phyloP scores from a whole-genome alignment of 2,113 vertebrate species.

The Heterotis niloticus region DNA sequence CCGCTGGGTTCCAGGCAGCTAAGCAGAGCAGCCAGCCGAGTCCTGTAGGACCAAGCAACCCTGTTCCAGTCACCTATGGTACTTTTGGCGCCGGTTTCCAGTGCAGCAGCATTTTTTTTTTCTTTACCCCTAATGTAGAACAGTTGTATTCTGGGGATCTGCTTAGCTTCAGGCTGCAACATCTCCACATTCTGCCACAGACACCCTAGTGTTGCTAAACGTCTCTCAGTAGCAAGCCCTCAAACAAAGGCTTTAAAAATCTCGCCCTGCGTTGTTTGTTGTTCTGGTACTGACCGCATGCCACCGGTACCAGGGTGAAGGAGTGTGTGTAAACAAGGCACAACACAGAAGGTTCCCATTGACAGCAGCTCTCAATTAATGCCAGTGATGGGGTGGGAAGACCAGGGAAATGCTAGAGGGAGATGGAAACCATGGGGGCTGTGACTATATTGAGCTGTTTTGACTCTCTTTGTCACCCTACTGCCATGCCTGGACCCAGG shows the following conservation, averaged over 20 bases:
- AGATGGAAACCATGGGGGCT: too few species aligned
- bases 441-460: too few species aligned
- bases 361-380: conserved; percentile 14
- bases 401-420: too few species aligned
- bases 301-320: conserved; percentile 1
- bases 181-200: not conserved
- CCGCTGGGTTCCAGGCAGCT: not conserved
- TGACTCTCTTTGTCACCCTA: too few species aligned
- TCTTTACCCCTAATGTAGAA: conserved; percentile 1
- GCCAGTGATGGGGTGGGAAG: not conserved
- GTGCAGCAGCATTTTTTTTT: not conserved
- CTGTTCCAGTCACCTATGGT: conserved; percentile 9
- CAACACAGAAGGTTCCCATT: conserved; percentile 30
- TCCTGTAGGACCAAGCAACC: not conserved
- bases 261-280: conserved; percentile 19
- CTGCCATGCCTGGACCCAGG: too few species aligned
- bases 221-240: conserved; percentile 19
- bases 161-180: not conserved
- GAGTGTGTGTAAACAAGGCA: conserved; percentile 11
- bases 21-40: not conserved
- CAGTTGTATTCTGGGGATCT: not conserved
- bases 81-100: not conserved
- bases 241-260: not conserved
- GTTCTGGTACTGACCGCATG: not conserved
- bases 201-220: not conserved